A percentile compares a stretch with the other conserved stretches of the same genome.
Conservation (phyloP, 2,888 invertebrate genomes). For the Empis livida region DNA sequence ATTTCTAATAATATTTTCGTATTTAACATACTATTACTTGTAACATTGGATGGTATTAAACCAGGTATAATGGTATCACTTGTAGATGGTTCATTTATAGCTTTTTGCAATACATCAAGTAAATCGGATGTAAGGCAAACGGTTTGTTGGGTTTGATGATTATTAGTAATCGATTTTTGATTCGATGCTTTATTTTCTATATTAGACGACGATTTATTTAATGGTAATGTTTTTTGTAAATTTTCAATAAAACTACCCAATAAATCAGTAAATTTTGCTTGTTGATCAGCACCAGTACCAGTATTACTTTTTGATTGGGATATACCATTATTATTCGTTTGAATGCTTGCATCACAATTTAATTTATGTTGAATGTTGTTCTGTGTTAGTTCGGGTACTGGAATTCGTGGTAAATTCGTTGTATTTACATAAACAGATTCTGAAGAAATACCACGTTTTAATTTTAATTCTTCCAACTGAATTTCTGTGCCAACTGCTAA, state of each 20-base stretch:
- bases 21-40: not conserved
- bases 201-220: not conserved
- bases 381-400: not conserved
- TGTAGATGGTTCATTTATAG: constrained; percentile 14
- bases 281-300: too few relatives aligned
- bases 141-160: not conserved
- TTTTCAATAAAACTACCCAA: constrained; percentile 1
- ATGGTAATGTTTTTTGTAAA: not conserved
- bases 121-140: constrained; percentile 24
- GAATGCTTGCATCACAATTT: not conserved
- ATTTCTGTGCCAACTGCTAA: constrained; percentile 46
- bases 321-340: not conserved
- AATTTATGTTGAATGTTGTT: not conserved
- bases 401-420: not conserved
- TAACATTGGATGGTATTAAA: not conserved
- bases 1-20: constrained; percentile 41
- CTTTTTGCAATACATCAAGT: constrained; percentile 30
- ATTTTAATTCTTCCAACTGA: constrained; percentile 44
- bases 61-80: too few relatives aligned
- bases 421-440: not conserved
- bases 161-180: too few relatives aligned
- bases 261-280: not conserved
- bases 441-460: constrained; percentile 22
- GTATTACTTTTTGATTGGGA: too few relatives aligned
- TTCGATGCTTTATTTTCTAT: not conserved